Evolutionary conservation across 2,113 vertebrate genomes (phyloP), one percentile per base, ranked within the genome.

Genomic region (Vanacampus margaritifer): DNA sequence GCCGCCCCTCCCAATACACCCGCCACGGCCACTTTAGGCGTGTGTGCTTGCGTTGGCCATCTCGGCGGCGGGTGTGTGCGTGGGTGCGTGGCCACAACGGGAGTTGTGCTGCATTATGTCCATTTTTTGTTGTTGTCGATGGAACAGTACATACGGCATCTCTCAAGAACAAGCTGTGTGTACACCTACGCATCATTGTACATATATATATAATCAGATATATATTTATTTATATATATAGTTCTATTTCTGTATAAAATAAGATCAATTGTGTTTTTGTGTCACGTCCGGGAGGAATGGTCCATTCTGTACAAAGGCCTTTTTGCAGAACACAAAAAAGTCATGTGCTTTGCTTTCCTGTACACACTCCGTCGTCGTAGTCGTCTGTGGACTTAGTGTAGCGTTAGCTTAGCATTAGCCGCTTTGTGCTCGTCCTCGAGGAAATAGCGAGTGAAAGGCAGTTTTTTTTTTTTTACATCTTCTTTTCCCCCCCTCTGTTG

Each of bases 71-170:
- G 28, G 45, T 19, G 62, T 71, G 78, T 76, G 73, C 71, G 53
- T 23, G 59, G 3, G 43, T 28, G 69, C 36, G 48, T 21, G 21
- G 65, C 26, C 21, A 60, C 2, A 36, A n/a, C 10, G 57, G 74
- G 83, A 90, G 83, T 93, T 87, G 86, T 93, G 91, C 90, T 93
- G 93, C 86, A 92, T 88, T 32, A 19, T 32, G 26, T 57, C 54
- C 26, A 32, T 57, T 60, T 91, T 91, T 92, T 90, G 57, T 35
- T 59, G 79, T 80, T 41, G 89, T 92, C 82, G 83, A 92, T 92
- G 93, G 87, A 87, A 91, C 89, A 90, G 87, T 89, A 91, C 87
- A 94, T 93, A 95, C 93, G 93, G 94, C 94, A 16, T 48, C 63
- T n/a, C 43, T 64, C 45, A 48, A 82, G 67, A 85, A 90, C 86